phyloP scores from a whole-genome alignment of 2,888 invertebrate genomes.

The Volucella inanis region DNA sequence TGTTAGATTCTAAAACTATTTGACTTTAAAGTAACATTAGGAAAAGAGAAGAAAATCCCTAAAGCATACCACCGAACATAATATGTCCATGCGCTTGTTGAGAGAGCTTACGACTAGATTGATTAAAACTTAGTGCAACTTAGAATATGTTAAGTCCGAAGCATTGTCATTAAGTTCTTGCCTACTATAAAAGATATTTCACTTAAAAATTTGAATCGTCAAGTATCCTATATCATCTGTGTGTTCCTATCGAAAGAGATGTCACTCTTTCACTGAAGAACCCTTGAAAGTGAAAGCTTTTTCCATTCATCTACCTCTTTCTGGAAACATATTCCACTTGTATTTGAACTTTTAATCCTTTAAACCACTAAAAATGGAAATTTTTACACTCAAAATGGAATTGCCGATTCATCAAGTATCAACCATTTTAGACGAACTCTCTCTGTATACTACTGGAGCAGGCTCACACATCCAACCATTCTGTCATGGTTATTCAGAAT shows the following conservation, averaged over 20 bases:
- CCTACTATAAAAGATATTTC: background rate
- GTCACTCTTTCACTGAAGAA: too few species aligned
- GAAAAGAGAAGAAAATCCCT: too few species aligned
- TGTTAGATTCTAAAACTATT: too few species aligned
- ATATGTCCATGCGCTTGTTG: too few species aligned
- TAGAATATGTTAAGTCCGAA: background rate
- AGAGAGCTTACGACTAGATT: background rate
- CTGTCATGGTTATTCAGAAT: conserved; percentile 47
- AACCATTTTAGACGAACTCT: conserved; percentile 30
- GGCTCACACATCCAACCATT: background rate
- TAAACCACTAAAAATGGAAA: conserved; percentile 14
- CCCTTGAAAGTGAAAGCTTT: background rate
- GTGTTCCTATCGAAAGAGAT: too few species aligned
- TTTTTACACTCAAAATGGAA: conserved; percentile 16
- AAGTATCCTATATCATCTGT: too few species aligned
- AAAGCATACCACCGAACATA: too few species aligned
- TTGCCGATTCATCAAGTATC: conserved; percentile 48
- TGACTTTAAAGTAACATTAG: too few species aligned
- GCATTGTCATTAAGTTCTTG: too few species aligned
- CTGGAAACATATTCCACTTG: background rate
- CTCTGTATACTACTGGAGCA: conserved; percentile 17
- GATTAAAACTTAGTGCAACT: background rate
- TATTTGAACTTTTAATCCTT: background rate
- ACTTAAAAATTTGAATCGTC: background rate
- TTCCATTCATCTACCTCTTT: background rate